phyloP scores from a whole-genome alignment of 2,113 vertebrate genomes.

The Lamprotornis superbus region DNA sequence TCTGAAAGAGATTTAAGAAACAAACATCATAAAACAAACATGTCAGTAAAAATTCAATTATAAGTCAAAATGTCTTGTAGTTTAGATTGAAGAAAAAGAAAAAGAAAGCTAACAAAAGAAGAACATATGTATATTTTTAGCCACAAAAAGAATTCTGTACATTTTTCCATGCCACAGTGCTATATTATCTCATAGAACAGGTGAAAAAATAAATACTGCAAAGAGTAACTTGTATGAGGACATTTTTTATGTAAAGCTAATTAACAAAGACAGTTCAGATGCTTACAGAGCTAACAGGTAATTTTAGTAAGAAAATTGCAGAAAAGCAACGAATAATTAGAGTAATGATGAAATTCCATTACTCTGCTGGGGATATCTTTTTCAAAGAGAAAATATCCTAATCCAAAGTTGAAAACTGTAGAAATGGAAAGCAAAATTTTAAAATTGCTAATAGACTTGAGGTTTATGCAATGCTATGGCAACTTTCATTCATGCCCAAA shows the following conservation, averaged over 20 bases:
- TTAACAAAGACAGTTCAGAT: background rate
- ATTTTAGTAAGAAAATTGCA: background rate
- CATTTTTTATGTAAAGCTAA: background rate
- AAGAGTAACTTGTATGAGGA: background rate
- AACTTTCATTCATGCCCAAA: background rate
- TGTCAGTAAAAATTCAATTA: conserved; percentile 25
- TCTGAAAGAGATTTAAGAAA: conserved; percentile 28
- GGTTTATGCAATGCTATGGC: background rate
- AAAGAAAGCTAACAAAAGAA: background rate
- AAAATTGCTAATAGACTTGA: background rate
- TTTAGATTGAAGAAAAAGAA: background rate
- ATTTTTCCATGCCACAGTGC: background rate
- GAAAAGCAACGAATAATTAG: background rate
- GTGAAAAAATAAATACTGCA: background rate
- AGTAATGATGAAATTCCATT: background rate
- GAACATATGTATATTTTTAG: background rate
- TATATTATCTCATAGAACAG: background rate
- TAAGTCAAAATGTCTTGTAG: background rate
- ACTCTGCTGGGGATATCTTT: background rate
- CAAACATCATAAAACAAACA: conserved; percentile 15
- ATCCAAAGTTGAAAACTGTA: background rate
- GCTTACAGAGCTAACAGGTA: background rate
- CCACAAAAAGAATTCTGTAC: background rate
- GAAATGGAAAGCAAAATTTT: background rate
- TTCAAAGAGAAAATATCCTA: background rate